Percentiles rank a stretch among this genome's conserved stretches.
phyloP scores from a whole-genome alignment of 2,113 vertebrate genomes.

The Numenius arquata region DNA sequence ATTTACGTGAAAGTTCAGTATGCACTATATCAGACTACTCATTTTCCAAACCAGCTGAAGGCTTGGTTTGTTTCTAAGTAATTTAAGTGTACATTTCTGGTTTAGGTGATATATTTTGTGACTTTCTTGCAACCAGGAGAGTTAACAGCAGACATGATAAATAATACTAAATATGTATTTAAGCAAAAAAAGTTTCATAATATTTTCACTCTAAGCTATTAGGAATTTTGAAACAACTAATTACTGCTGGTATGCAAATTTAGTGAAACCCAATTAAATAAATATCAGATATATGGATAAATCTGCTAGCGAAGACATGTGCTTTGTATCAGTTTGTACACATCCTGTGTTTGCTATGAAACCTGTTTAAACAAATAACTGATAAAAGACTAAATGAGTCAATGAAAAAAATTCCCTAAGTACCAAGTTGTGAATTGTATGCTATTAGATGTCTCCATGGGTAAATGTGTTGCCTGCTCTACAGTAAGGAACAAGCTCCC shows the following conservation, averaged over 20 bases:
- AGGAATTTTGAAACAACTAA: slow-evolving; percentile 59
- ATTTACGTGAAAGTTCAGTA: neutral
- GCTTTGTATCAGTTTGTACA: slow-evolving; percentile 26
- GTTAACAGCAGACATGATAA: neutral
- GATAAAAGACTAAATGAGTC: slow-evolving; percentile 56
- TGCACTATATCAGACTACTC: neutral
- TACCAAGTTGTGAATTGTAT: neutral
- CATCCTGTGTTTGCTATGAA: slow-evolving; percentile 42
- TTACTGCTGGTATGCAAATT: slow-evolving; percentile 56
- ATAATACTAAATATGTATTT: slow-evolving; percentile 5
- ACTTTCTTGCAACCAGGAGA: neutral
- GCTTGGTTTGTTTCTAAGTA: slow-evolving; percentile 30
- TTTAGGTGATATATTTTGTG: neutral
- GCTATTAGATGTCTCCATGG: slow-evolving; percentile 6
- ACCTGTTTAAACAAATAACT: slow-evolving; percentile 62
- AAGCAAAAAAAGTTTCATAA: slow-evolving; percentile 12
- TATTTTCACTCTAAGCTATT: slow-evolving; percentile 36
- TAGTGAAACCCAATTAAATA: slow-evolving; percentile 51
- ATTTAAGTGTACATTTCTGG: slow-evolving; percentile 2
- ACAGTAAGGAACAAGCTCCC: neutral
- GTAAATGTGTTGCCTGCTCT: slow-evolving; percentile 19
- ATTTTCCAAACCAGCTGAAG: slow-evolving; percentile 35
- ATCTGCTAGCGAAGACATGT: neutral
- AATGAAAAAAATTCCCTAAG: slow-evolving; percentile 29
- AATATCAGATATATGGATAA: slow-evolving; percentile 47